A percentile compares a stretch with the other conserved stretches of the same genome.
phyloP scores from a whole-genome alignment of 2,797 vertebrate species.

The Cyprinella venusta region DNA sequence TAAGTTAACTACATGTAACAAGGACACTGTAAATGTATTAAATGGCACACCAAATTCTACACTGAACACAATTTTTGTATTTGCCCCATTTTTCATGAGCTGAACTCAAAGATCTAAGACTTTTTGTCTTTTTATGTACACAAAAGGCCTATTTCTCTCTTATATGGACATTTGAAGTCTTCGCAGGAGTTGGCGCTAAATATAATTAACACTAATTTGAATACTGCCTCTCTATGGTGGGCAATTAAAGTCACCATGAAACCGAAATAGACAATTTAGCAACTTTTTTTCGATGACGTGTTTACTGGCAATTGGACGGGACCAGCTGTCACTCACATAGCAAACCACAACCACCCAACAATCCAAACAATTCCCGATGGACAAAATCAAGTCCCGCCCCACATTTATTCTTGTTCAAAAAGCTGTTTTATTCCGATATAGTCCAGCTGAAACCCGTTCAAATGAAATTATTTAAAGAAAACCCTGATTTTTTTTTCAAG shows the following conservation, averaged over 20 bases:
- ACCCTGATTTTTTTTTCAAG: background rate
- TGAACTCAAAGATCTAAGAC: no score
- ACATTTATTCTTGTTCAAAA: background rate
- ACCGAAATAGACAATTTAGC: background rate
- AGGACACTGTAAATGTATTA: background rate
- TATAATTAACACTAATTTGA: background rate
- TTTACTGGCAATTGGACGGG: no score
- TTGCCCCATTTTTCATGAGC: no score
- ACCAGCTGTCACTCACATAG: background rate
- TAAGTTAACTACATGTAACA: background rate
- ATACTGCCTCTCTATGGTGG: background rate
- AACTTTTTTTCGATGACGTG: background rate
- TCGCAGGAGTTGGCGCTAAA: background rate
- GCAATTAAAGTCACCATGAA: background rate
- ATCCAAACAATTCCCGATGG: background rate
- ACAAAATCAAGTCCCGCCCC: background rate
- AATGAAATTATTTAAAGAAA: constrained; percentile 7
- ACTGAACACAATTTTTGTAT: no score
- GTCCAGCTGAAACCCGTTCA: background rate
- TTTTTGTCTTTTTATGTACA: no score
- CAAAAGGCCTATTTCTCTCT: no score
- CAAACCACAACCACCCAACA: background rate
- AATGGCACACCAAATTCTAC: background rate
- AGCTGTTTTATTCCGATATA: no score
- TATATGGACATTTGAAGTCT: no score